Evolutionary conservation across 1,140 invertebrate genomes (phyloP).

Genomic region (Acromyrmex heyeri): DNA sequence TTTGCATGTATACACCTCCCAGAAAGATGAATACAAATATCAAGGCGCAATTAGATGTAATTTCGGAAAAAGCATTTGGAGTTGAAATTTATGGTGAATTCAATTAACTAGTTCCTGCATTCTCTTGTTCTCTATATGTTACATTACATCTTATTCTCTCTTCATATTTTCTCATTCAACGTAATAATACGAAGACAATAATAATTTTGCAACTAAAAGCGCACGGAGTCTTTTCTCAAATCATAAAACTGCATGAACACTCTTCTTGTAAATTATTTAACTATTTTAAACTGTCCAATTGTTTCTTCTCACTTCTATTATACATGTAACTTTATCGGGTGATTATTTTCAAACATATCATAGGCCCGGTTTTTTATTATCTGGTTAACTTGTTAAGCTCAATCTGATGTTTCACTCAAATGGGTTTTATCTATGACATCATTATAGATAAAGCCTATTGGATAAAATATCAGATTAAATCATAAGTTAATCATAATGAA

Average conservation of each 20-base stretch:
- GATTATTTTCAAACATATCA: neutral
- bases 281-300: conserved; percentile 2
- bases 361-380: no score
- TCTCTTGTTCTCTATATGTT: neutral
- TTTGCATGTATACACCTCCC: neutral
- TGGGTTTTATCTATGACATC: no score
- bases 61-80: conserved; percentile 18
- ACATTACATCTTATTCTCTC: neutral
- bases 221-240: neutral
- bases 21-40: conserved; percentile 39
- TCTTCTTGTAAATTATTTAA: neutral
- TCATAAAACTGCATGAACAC: neutral
- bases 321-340: neutral
- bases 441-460: no score
- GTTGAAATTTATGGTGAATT: neutral
- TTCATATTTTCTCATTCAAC: neutral
- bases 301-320: neutral
- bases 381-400: no score
- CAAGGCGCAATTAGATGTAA: conserved; percentile 9
- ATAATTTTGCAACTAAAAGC: conserved; percentile 4
- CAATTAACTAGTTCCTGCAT: neutral
- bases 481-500: no score
- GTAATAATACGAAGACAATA: neutral
- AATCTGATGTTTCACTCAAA: no score
- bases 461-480: no score